A percentile compares a stretch with the other conserved stretches of the same genome.
phyloP scores from a whole-genome alignment of 1,140 invertebrate species.

The Branchinecta lindahli region DNA sequence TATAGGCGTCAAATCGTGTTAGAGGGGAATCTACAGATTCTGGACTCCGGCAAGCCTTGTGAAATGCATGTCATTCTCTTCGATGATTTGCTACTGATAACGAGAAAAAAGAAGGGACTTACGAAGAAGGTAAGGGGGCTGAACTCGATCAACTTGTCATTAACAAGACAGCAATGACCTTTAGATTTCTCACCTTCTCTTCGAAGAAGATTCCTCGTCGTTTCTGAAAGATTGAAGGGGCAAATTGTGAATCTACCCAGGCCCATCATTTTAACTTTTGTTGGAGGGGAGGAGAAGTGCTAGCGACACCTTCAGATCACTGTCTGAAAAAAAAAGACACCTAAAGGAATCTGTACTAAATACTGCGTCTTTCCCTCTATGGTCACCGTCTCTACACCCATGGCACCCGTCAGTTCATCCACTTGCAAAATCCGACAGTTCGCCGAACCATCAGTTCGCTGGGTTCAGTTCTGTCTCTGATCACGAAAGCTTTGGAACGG shows the following conservation, averaged over 20 bases:
- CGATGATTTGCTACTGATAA: slow-evolving; percentile 52
- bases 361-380: too few species aligned
- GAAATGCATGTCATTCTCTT: slow-evolving; percentile 50
- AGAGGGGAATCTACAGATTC: slow-evolving; percentile 42
- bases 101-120: slow-evolving; percentile 43
- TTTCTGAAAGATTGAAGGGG: background rate
- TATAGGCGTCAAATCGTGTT: slow-evolving; percentile 41
- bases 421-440: background rate
- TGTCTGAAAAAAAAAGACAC: too few species aligned
- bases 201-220: background rate
- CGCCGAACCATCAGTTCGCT: too few species aligned
- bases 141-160: too few species aligned
- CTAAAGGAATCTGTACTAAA: too few species aligned
- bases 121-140: slow-evolving; percentile 37
- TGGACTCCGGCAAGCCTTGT: slow-evolving; percentile 40
- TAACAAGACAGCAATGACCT: too few species aligned
- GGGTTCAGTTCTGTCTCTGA: too few species aligned
- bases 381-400: background rate
- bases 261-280: too few species aligned
- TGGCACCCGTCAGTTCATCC: background rate
- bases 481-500: too few species aligned
- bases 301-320: too few species aligned
- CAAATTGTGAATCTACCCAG: background rate
- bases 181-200: background rate
- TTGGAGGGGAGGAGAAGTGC: too few species aligned